Conservation (phyloP, 2,888 invertebrate genomes). For the Apotomis turbidana region DNA sequence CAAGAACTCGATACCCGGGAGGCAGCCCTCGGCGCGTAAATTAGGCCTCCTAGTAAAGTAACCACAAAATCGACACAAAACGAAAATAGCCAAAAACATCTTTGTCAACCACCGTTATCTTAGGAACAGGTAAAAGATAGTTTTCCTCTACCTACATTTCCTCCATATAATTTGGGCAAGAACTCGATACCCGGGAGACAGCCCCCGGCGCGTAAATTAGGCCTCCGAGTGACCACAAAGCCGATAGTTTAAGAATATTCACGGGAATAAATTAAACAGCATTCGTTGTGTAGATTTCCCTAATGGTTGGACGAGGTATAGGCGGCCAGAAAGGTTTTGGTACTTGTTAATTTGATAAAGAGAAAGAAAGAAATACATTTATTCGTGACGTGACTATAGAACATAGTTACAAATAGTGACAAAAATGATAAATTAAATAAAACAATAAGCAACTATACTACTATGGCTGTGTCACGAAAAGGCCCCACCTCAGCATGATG, state of each 20-base stretch:
- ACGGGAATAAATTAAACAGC: slow-evolving; percentile 80
- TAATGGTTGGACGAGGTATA: slow-evolving; percentile 73
- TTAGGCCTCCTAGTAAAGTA: slow-evolving; percentile 57
- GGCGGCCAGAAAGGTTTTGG: slow-evolving; percentile 51
- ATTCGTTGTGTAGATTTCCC: slow-evolving; percentile 80
- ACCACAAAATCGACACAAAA: slow-evolving; percentile 54
- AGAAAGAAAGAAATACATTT: too few species aligned
- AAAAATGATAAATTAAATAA: too few species aligned
- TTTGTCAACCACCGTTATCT: background rate
- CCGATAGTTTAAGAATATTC: slow-evolving; percentile 84
- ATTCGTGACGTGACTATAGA: too few species aligned
- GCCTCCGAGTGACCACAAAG: slow-evolving; percentile 75
- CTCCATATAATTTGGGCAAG: background rate
- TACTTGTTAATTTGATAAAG: slow-evolving; percentile 47
- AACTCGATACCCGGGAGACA: slow-evolving; percentile 7
- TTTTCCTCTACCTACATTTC: background rate
- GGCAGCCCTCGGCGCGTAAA: too few species aligned
- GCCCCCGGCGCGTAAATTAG: slow-evolving; percentile 68
- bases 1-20: too few species aligned
- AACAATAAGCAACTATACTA: too few species aligned
- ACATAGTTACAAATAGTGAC: too few species aligned
- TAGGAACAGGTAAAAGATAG: background rate
- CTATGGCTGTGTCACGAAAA: too few species aligned
- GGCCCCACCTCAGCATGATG: too few species aligned
- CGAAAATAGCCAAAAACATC: background rate